A percentile compares a stretch with the other conserved stretches of the same genome.
Evolutionary conservation across 1,140 invertebrate species (phyloP).

Genomic region (Bursaphelenchus mucronatus): DNA sequence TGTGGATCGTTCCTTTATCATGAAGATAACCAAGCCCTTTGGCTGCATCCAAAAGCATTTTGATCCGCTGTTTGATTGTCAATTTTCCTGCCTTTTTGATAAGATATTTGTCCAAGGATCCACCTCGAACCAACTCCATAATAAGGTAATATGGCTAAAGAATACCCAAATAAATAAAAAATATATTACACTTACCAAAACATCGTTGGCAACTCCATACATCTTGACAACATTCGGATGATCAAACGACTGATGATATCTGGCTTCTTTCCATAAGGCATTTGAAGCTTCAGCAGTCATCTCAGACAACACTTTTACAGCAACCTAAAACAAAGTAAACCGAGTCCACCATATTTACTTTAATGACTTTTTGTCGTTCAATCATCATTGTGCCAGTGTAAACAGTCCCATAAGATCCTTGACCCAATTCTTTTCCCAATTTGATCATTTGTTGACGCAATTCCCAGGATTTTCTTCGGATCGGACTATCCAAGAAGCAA

Average conservation of each 20-base stretch:
- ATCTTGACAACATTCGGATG: constrained; percentile 43
- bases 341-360: background rate
- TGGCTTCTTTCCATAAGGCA: constrained; percentile 44
- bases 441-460: constrained; percentile 19
- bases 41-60: constrained; percentile 38
- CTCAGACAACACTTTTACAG: constrained; percentile 37
- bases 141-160: constrained; percentile 44
- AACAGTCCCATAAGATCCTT: constrained; percentile 31
- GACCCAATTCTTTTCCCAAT: constrained; percentile 34
- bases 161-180: background rate
- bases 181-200: constrained; percentile 18
- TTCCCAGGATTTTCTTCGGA: constrained; percentile 17
- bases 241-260: constrained; percentile 31
- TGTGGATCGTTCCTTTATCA: constrained; percentile 72
- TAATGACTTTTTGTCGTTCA: constrained; percentile 38
- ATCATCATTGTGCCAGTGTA: constrained; percentile 30
- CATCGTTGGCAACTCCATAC: constrained; percentile 40
- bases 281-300: constrained; percentile 29
- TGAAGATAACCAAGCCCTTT: constrained; percentile 38
- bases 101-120: constrained; percentile 40
- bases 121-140: constrained; percentile 36
- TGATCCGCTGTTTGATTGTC: constrained; percentile 20
- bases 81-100: constrained; percentile 33
- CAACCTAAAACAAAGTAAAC: constrained; percentile 19
- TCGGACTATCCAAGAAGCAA: constrained; percentile 1